Conservation (phyloP, 2,888 invertebrate species). For the Smittia aterrima region DNA sequence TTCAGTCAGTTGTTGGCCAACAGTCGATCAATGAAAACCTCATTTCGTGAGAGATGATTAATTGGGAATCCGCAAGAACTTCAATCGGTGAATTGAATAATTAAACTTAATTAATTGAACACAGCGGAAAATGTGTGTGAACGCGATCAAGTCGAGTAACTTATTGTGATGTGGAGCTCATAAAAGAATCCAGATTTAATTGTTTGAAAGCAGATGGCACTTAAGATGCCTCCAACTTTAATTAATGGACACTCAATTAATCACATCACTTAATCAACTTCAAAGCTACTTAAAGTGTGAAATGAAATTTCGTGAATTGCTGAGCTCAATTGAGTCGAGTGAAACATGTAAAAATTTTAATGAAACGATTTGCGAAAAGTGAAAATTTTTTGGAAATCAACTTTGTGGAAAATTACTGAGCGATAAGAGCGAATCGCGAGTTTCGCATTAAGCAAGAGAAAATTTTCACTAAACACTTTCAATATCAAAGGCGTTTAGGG, state of each 20-base stretch:
- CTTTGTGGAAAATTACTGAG: background rate
- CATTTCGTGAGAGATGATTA: background rate
- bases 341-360: constrained; percentile 15
- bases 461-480: constrained; percentile 21
- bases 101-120: background rate
- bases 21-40: background rate
- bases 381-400: background rate
- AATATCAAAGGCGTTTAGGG: background rate
- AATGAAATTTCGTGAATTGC: background rate
- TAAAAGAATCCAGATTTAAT: background rate
- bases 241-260: background rate
- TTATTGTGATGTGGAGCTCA: background rate
- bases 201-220: background rate
- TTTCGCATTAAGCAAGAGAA: background rate
- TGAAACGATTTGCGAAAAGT: constrained; percentile 8
- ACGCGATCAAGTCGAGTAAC: background rate
- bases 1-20: constrained; percentile 16
- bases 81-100: background rate
- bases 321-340: background rate
- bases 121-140: background rate
- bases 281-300: background rate
- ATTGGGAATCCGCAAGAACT: background rate
- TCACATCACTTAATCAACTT: background rate
- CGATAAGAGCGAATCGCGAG: constrained; percentile 15
- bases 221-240: background rate